Base-by-base conservation (phyloP, 2,888 invertebrate genomes). In the Melieria omissa region DNA sequence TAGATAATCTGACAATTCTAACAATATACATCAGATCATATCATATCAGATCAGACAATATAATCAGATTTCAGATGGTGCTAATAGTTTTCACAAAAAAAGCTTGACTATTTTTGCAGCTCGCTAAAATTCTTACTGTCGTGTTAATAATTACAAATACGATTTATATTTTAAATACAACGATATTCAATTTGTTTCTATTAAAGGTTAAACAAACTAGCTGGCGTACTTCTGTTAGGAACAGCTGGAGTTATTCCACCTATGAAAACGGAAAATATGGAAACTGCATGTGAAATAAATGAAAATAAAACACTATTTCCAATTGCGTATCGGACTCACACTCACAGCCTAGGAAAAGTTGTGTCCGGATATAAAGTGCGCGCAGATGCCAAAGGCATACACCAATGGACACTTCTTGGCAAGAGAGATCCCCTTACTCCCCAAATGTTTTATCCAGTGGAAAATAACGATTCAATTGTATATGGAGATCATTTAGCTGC, bases 281-380 rank as follows among this genome's bases (percentile, higher is more conserved):
- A 99, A 88, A 91, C 95, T 0, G 93, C 95, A 0, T 99, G 99
- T 87, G 88, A 89, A 70, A 90, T 97, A 62, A 88, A 88, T 3
- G 95, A 96, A 83, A 89, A 94, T 69, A 95, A 96, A 85, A 90
- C 91, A 5, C 91, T 99, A 64, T 92, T 97, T 88, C 99, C 99
- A 0, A 96, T 99, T 88, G 98, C 97, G 0, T 99, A 95, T 88
- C 91, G 99, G 75, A 95, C 95, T 0, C 99, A 99, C 84, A 98
- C 99, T 0, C 99, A 99, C 82, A 89, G 91, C 42, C 90, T 98
- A 70, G 96, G 96, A 88, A 91, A 90, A 84, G 91, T 94, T 0
- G 97, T 97, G 0, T 89, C 94, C 0, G 97, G 97, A 0, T 97
- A 95, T 87, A 90, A 90, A 71, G 92, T 95, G 2, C 87, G 89